Evolutionary conservation across 2,797 vertebrate genomes (phyloP).

Genomic region (Falco novaeseelandiae): DNA sequence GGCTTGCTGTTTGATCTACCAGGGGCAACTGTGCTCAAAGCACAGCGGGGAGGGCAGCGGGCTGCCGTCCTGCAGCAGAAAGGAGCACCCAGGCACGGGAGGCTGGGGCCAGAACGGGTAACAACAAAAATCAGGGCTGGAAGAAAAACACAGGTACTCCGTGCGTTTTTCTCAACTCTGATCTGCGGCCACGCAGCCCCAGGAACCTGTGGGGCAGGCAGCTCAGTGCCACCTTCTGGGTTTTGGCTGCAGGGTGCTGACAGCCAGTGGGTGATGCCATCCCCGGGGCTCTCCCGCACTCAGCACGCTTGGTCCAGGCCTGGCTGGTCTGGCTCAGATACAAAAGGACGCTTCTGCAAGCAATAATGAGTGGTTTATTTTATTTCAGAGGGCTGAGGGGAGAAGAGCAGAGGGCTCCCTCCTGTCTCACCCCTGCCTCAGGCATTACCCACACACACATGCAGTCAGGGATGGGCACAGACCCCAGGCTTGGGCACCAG

Average conservation of each 20-base stretch:
- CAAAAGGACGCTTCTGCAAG: neutral
- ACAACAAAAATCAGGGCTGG: neutral
- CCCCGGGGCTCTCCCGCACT: neutral
- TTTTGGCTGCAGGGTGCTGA: neutral
- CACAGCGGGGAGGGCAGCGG: rapidly evolving
- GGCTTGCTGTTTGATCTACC: neutral
- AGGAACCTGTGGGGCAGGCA: neutral
- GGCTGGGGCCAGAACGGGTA: neutral
- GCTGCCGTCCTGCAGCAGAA: neutral
- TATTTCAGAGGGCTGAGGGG: neutral
- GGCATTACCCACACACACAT: neutral
- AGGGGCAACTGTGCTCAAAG: rapidly evolving
- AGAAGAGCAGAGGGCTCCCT: neutral
- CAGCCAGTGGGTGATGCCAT: too few species aligned
- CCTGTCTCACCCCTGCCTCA: neutral
- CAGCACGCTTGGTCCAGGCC: neutral
- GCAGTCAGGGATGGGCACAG: neutral
- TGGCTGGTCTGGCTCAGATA: neutral
- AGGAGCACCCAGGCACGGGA: neutral
- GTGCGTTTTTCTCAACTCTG: rapidly evolving
- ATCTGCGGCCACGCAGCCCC: neutral
- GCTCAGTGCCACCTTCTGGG: neutral
- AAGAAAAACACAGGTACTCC: neutral
- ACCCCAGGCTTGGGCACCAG: neutral
- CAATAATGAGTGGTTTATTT: neutral